Conservation (phyloP, 1,140 invertebrate genomes). For the Arctopsyche grandis region DNA sequence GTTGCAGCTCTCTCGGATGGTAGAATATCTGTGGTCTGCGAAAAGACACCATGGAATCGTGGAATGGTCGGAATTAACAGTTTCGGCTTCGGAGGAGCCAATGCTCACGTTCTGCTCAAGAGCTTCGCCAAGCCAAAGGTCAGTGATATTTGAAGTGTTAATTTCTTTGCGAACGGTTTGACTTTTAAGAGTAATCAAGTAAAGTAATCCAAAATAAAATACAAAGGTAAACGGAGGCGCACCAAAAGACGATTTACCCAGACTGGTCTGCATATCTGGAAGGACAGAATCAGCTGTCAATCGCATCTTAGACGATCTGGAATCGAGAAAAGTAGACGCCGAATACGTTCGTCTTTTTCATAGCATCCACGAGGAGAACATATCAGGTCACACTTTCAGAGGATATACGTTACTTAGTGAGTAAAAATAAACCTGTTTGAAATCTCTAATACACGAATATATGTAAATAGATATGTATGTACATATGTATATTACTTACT, state of each 20-base stretch:
- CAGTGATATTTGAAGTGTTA: too few relatives aligned
- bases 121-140: conserved; percentile 67
- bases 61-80: conserved; percentile 78
- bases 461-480: neutral
- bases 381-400: conserved; percentile 68
- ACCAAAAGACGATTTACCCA: conserved; percentile 66
- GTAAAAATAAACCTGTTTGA: conserved; percentile 18
- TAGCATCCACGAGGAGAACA: conserved; percentile 66
- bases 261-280: conserved; percentile 68
- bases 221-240: conserved; percentile 62
- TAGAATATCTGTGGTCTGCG: conserved; percentile 75
- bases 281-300: conserved; percentile 74
- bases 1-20: conserved; percentile 79
- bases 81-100: conserved; percentile 87
- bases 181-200: too few relatives aligned
- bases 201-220: too few relatives aligned
- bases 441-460: neutral
- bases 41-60: conserved; percentile 72
- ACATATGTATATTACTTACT: too few relatives aligned
- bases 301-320: conserved; percentile 73
- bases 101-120: conserved; percentile 80
- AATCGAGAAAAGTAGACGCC: conserved; percentile 67
- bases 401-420: conserved; percentile 68
- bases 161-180: too few relatives aligned
- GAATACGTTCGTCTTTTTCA: conserved; percentile 70